Evolutionary conservation across 2,797 vertebrate species (phyloP).

Genomic region (Lycodopsis pacificus): DNA sequence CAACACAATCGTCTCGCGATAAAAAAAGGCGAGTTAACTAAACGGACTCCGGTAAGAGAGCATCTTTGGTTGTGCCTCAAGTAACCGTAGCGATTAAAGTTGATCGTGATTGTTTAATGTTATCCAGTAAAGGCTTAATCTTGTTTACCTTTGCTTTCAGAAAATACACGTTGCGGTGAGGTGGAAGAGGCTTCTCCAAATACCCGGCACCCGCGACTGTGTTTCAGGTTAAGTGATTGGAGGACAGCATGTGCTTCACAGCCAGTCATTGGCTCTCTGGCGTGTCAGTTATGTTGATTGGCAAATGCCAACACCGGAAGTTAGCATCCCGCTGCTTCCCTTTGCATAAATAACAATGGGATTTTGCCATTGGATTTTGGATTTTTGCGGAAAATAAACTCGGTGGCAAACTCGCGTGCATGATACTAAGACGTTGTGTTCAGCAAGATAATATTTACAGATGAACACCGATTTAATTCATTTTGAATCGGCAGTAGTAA

Average conservation of each 20-base stretch:
- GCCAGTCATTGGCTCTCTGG: constrained; percentile 54
- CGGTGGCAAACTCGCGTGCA: neutral
- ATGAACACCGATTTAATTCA: neutral
- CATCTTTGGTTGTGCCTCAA: accelerated
- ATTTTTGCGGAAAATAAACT: neutral
- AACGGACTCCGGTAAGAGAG: neutral
- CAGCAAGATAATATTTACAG: neutral
- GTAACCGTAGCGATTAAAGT: accelerated
- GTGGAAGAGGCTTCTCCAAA: neutral
- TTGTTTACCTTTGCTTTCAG: constrained; percentile 67
- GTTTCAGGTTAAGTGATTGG: constrained; percentile 58
- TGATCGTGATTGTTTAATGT: accelerated
- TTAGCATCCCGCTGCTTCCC: neutral
- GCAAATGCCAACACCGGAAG: neutral
- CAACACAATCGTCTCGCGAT: neutral
- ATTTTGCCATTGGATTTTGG: neutral
- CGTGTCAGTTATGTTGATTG: constrained; percentile 33
- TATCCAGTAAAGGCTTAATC: neutral
- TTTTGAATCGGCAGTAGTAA: neutral
- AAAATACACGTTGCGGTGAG: constrained; percentile 52
- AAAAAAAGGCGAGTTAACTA: neutral
- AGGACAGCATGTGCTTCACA: accelerated
- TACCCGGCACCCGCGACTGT: constrained; percentile 12
- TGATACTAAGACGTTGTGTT: neutral
- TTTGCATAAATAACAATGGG: neutral